phyloP scores from a whole-genome alignment of 2,888 invertebrate genomes.

The Tipula lateralis region DNA sequence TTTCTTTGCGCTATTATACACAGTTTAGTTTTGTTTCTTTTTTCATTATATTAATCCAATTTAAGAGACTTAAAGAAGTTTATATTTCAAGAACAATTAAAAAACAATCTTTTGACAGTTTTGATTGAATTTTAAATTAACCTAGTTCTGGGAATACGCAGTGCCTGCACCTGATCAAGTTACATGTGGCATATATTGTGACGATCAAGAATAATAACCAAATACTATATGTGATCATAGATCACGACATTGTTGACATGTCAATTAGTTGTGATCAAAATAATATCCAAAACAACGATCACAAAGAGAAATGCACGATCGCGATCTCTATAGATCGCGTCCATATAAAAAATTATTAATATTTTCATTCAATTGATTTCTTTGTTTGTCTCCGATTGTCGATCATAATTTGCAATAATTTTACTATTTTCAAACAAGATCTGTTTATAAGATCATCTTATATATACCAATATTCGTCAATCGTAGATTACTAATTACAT shows the following conservation, averaged over 20 bases:
- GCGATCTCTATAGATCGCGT: background rate
- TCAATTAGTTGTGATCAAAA: background rate
- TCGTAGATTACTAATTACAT: conserved; percentile 5
- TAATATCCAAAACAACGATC: background rate
- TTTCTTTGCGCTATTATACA: background rate
- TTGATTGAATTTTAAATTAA: background rate
- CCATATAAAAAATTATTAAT: background rate
- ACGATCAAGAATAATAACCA: background rate
- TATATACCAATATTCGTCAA: background rate
- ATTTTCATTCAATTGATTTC: background rate
- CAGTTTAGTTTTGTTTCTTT: background rate
- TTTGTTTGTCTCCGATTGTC: background rate
- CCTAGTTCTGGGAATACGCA: background rate
- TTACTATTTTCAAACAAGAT: background rate
- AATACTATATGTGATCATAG: background rate
- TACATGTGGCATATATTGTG: background rate
- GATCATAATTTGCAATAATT: background rate
- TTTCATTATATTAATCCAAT: background rate
- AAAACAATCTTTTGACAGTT: background rate
- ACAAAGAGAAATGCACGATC: background rate
- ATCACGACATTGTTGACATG: background rate
- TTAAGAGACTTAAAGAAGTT: background rate
- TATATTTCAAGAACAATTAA: background rate
- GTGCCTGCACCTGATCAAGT: background rate
- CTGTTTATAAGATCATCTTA: background rate